phyloP scores from a whole-genome alignment of 2,797 vertebrate species.

The Hirundo rustica region DNA sequence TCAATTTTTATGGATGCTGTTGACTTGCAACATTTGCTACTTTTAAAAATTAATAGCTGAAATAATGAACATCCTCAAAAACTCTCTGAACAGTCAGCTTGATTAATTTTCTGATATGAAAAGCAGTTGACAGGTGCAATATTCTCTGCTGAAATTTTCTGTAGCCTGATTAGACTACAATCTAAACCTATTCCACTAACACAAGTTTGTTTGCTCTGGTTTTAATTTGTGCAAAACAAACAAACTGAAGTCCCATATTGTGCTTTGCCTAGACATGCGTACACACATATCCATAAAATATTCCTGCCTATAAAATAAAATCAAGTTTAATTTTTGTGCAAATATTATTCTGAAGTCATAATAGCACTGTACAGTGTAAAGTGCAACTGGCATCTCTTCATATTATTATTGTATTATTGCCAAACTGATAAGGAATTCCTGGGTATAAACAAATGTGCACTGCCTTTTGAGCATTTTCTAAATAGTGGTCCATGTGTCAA shows the following conservation, averaged over 20 bases:
- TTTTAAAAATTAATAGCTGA: conserved; percentile 83
- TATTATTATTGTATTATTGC: conserved; percentile 65
- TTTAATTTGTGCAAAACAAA: conserved; percentile 58
- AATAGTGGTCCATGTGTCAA: background rate
- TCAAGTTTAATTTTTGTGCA: conserved; percentile 66
- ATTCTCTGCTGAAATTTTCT: conserved; percentile 64
- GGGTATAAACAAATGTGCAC: conserved; percentile 37
- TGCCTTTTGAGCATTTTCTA: conserved; percentile 54
- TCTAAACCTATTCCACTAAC: background rate
- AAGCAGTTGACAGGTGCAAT: conserved; percentile 70
- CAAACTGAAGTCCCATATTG: background rate
- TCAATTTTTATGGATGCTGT: conserved; percentile 77
- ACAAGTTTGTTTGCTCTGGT: background rate
- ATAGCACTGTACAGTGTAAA: conserved; percentile 17
- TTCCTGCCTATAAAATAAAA: conserved; percentile 40
- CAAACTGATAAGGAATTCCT: conserved; percentile 64
- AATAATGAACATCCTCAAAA: conserved; percentile 79
- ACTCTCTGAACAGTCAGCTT: conserved; percentile 62
- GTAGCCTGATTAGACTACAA: conserved; percentile 2
- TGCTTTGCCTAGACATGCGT: background rate
- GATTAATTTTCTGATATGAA: conserved; percentile 77
- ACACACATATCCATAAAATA: background rate
- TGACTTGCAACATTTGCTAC: conserved; percentile 78
- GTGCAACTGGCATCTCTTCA: conserved; percentile 40
- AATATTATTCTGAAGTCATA: conserved; percentile 64